These are phyloP conservation scores for Halotydeus destructor DNA, from an alignment of 1,140 invertebrate genomes.

Conservation along the genomic window DNA sequence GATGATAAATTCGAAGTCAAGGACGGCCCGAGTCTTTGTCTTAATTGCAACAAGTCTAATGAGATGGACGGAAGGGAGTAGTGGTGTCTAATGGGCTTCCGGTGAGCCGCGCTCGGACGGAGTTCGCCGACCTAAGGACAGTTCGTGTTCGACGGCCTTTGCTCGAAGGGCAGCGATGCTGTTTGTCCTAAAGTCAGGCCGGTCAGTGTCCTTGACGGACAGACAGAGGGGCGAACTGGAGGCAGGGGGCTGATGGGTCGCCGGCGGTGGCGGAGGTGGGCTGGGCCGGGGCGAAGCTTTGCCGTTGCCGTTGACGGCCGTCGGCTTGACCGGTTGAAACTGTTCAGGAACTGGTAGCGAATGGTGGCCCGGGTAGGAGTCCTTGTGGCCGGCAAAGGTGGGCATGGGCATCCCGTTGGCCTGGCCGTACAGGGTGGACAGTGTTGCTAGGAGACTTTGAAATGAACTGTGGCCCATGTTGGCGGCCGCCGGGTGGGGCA, in stretches of 20 bases:
- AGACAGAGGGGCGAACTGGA: constrained; percentile 1
- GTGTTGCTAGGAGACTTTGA: constrained; percentile 11
- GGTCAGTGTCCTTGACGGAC: neutral
- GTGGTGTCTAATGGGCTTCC: too few relatives aligned
- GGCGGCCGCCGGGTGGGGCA: constrained; percentile 2
- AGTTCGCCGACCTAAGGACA: too few relatives aligned
- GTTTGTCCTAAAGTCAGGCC: neutral
- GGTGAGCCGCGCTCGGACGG: too few relatives aligned
- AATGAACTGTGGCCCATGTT: constrained; percentile 11
- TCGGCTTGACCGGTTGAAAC: too few relatives aligned
- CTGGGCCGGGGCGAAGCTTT: too few relatives aligned
- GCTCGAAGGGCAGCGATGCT: neutral
- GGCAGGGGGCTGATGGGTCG: neutral
- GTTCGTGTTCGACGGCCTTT: constrained; percentile 2
- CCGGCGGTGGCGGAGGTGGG: neutral
- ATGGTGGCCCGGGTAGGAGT: neutral
- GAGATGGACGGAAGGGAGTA: too few relatives aligned
- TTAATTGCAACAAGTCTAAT: too few relatives aligned
- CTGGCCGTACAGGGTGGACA: constrained; percentile 5
- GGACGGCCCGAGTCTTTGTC: too few relatives aligned
- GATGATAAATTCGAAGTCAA: too few relatives aligned
- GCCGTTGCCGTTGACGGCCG: too few relatives aligned
- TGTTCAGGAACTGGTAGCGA: neutral
- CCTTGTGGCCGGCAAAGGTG: neutral
- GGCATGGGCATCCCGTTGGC: neutral